Conservation (phyloP, 2,113 vertebrate genomes). For the Tachysurus vachellii region DNA sequence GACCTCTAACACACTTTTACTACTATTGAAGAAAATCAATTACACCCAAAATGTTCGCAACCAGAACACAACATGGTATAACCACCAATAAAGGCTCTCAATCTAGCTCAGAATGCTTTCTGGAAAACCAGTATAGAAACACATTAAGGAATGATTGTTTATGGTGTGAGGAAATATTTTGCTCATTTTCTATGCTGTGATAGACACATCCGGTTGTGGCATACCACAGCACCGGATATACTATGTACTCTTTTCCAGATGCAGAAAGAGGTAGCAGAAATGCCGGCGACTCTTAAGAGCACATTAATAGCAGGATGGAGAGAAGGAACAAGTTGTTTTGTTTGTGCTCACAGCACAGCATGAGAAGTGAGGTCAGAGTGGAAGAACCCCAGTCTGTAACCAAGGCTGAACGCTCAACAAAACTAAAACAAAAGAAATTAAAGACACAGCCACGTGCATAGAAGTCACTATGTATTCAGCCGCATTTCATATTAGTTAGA, state of each 20-base stretch:
- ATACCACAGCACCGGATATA: background rate
- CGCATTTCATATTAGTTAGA: background rate
- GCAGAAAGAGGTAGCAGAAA: background rate
- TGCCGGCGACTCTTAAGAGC: constrained; percentile 1
- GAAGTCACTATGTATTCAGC: background rate
- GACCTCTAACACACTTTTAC: constrained; percentile 48
- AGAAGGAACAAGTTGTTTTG: constrained; percentile 65
- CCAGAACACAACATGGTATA: background rate
- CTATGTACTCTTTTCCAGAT: constrained; percentile 1
- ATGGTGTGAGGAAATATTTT: constrained; percentile 23
- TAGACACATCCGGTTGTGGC: background rate
- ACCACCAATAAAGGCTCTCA: background rate
- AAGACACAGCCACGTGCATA: background rate
- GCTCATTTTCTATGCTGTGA: background rate
- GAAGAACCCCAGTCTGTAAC: constrained; percentile 70
- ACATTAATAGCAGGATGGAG: constrained; percentile 45
- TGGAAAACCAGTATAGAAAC: background rate
- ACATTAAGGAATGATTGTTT: constrained; percentile 31
- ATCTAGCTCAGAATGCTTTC: background rate
- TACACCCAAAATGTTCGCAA: background rate
- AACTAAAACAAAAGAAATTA: constrained; percentile 66
- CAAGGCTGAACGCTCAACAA: constrained; percentile 71
- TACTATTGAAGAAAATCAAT: background rate
- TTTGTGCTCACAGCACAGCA: constrained; percentile 60
- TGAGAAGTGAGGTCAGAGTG: constrained; percentile 69